These are phyloP conservation scores for Eumerus sabulonum DNA, from an alignment of 2,888 invertebrate species.

Conservation along the genomic window DNA sequence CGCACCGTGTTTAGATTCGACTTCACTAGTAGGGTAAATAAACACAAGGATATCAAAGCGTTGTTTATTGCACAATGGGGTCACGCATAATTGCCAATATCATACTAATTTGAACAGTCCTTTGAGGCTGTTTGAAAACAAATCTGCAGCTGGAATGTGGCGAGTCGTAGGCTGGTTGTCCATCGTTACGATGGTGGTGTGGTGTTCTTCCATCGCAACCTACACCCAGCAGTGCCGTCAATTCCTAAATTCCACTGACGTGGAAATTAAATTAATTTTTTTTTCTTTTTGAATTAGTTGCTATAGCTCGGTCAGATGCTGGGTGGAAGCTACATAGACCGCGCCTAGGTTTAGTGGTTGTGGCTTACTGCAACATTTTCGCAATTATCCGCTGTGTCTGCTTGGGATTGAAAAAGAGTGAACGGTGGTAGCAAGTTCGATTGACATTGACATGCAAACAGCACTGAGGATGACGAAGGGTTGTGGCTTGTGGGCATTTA, in stretches of 20 bases:
- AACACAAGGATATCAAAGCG: slow-evolving; percentile 42
- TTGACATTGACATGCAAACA: slow-evolving; percentile 54
- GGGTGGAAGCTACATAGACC: background rate
- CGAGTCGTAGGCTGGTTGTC: slow-evolving; percentile 22
- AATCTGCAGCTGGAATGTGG: slow-evolving; percentile 51
- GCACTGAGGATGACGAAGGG: slow-evolving; percentile 48
- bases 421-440: slow-evolving; percentile 33
- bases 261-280: slow-evolving; percentile 5
- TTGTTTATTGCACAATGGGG: slow-evolving; percentile 63
- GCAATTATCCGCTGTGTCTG: slow-evolving; percentile 47
- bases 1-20: too few species aligned
- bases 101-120: slow-evolving; percentile 67
- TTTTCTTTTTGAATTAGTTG: slow-evolving; percentile 24
- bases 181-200: background rate
- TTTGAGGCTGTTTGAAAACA: slow-evolving; percentile 63
- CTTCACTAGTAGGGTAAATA: slow-evolving; percentile 34
- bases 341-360: slow-evolving; percentile 42
- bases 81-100: slow-evolving; percentile 68
- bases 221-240: slow-evolving; percentile 24
- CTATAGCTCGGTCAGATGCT: slow-evolving; percentile 10
- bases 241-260: slow-evolving; percentile 42
- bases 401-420: slow-evolving; percentile 1
- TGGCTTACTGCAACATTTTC: slow-evolving; percentile 57
- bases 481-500: slow-evolving; percentile 62
- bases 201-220: slow-evolving; percentile 21